Evolutionary conservation across 2,888 invertebrate genomes (phyloP).

Genomic region (Caenorhabditis afra): DNA sequence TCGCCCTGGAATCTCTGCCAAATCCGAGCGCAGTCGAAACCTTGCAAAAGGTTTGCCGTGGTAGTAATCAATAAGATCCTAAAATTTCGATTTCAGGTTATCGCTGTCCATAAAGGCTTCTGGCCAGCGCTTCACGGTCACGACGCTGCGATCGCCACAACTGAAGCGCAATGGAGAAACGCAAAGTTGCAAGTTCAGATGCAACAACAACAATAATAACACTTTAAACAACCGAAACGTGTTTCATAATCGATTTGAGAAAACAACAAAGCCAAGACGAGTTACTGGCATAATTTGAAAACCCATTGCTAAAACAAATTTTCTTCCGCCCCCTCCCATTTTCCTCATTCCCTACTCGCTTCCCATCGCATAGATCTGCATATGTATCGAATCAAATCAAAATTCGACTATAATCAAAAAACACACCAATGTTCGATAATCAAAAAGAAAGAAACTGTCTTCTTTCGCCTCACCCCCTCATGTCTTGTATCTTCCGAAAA

Average conservation of each 20-base stretch:
- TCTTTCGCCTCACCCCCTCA: neutral
- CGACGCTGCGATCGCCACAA: conserved; percentile 72
- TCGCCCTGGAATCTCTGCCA: conserved; percentile 72
- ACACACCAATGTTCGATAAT: neutral
- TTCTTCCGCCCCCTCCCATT: too few species aligned
- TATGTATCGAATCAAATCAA: conserved; percentile 29
- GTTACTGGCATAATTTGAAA: conserved; percentile 39
- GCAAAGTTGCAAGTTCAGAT: conserved; percentile 57
- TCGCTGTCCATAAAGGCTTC: conserved; percentile 78
- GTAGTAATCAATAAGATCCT: too few species aligned
- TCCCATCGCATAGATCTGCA: conserved; percentile 17
- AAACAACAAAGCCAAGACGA: conserved; percentile 13
- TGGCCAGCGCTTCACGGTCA: conserved; percentile 77
- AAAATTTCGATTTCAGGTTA: conserved; percentile 62
- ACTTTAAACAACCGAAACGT: neutral
- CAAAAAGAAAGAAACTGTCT: too few species aligned
- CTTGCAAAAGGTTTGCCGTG: conserved; percentile 80
- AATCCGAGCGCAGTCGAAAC: conserved; percentile 73
- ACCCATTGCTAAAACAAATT: conserved; percentile 12
- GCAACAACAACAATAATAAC: conserved; percentile 36
- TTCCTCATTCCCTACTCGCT: neutral
- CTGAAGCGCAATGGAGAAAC: conserved; percentile 74
- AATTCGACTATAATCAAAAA: neutral
- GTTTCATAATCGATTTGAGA: neutral
- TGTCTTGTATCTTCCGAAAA: conserved; percentile 26